Percentiles rank a stretch among this genome's conserved stretches.
Evolutionary conservation across 1,140 invertebrate genomes (phyloP).

Genomic region (Ganaspis sp.): DNA sequence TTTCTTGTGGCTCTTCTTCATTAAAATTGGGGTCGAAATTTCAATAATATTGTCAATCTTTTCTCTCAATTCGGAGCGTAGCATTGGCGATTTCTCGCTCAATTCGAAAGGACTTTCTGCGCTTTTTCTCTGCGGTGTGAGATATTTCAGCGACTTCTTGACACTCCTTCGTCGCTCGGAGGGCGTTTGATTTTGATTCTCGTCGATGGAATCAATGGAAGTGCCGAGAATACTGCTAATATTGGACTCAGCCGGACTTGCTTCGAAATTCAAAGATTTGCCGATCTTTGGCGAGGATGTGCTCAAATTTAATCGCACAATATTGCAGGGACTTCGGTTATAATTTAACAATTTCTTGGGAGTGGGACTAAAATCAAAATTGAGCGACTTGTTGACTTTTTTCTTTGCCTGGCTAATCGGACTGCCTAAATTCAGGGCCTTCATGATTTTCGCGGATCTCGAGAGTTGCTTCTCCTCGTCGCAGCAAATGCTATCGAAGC

Average conservation of each 20-base stretch:
- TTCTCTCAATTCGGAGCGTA: constrained; percentile 53
- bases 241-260: constrained; percentile 54
- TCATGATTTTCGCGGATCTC: constrained; percentile 69
- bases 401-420: constrained; percentile 49
- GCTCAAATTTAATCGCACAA: constrained; percentile 47
- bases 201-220: constrained; percentile 66
- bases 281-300: constrained; percentile 51
- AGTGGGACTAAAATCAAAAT: constrained; percentile 64
- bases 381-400: constrained; percentile 66
- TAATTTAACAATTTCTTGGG: constrained; percentile 50
- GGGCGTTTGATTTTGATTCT: constrained; percentile 70
- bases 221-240: constrained; percentile 47
- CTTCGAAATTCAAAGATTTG: constrained; percentile 57
- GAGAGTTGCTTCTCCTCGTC: constrained; percentile 53
- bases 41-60: constrained; percentile 58
- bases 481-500: constrained; percentile 37
- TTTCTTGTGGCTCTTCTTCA: constrained; percentile 38
- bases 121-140: constrained; percentile 50
- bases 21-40: constrained; percentile 47
- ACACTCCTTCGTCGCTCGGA: constrained; percentile 57
- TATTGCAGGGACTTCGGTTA: constrained; percentile 29
- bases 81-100: constrained; percentile 47
- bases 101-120: constrained; percentile 37
- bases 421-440: constrained; percentile 60
- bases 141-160: constrained; percentile 55